Base-by-base conservation (phyloP, 1,140 invertebrate species). In the Radopholus similis region DNA sequence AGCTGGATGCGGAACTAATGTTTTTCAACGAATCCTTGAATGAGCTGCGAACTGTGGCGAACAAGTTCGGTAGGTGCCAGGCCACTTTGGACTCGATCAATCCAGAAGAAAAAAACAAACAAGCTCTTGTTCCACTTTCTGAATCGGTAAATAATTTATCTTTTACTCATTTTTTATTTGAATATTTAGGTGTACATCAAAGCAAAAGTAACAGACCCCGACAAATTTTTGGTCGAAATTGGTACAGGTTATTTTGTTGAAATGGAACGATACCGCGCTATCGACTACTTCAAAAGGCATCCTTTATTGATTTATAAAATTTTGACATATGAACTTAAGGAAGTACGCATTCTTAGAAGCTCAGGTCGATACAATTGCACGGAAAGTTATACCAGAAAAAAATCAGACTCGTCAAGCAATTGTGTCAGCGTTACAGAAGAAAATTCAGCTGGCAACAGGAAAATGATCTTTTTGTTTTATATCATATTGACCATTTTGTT, bases 211-310 rank as follows among this genome's bases (percentile, higher is more conserved):
- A 35, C 49, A 0, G 71, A 78, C 44, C 77, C 74, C 26, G 37
- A 70, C 34, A 74, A 66, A 28, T 59, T 55, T n/a, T 55, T 78
- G 40, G 70, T 78, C 40, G 77, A 78, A 37, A 78, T 78, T 40
- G 77, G 77, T 53, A 79, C 77, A 11, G 78, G 77, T 30, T 78
- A 78, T 64, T 78, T 75, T 51, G 78, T 76, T 13, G 68, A 82
- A 37, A 70, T 78, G 76, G 59, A 56, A 9, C 55, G 57, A n/a
- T 58, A 81, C n/a, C 68, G 70, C 42, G 78, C 77, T 13, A 37
- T 51, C 6, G 77, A 75, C 9, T 75, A 77, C 66, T 81, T 78
- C 51, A 67, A 77, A 30, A 53, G 76, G 18, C 68, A 69, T 40
- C 44, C 40, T 51, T n/a, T 5, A 23, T 23, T 26, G n/a, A 60